Evolutionary conservation across 2,113 vertebrate species (phyloP).

Genomic region (Macrotis lagotis): DNA sequence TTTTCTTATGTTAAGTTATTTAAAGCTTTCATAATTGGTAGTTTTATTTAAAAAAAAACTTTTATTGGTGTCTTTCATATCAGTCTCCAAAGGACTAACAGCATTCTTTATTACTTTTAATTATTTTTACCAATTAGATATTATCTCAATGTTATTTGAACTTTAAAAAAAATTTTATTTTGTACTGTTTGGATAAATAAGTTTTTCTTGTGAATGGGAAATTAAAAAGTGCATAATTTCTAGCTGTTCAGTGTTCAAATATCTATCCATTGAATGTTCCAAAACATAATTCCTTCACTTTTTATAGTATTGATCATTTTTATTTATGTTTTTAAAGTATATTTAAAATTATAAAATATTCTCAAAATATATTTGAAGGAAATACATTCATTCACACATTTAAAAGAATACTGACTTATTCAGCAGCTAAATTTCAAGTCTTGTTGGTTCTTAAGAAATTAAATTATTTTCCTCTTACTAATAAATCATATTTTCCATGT

Average conservation of each 20-base stretch:
- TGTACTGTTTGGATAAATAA: too few relatives aligned
- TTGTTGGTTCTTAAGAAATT: background rate
- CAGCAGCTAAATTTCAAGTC: slow-evolving; percentile 15
- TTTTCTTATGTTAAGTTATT: too few relatives aligned
- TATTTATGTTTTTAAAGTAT: background rate
- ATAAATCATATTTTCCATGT: background rate
- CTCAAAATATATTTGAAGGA: background rate
- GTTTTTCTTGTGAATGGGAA: slow-evolving; percentile 29
- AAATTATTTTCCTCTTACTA: background rate
- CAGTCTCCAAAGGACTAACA: too few relatives aligned
- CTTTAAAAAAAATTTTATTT: too few relatives aligned
- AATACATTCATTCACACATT: background rate
- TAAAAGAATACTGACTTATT: background rate
- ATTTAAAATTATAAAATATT: background rate
- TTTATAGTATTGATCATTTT: slow-evolving; percentile 36
- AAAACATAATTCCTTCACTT: background rate
- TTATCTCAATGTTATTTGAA: too few relatives aligned
- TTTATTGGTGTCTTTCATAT: too few relatives aligned
- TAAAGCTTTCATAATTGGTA: too few relatives aligned
- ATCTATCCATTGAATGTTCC: slow-evolving; percentile 24
- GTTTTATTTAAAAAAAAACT: too few relatives aligned
- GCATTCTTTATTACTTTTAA: too few relatives aligned
- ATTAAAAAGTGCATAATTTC: background rate
- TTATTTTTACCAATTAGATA: too few relatives aligned
- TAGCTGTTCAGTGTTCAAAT: too few relatives aligned